Percentiles rank a stretch among this genome's conserved stretches.
Evolutionary conservation across 1,140 invertebrate species (phyloP).

Genomic region (Ceratitis capitata): DNA sequence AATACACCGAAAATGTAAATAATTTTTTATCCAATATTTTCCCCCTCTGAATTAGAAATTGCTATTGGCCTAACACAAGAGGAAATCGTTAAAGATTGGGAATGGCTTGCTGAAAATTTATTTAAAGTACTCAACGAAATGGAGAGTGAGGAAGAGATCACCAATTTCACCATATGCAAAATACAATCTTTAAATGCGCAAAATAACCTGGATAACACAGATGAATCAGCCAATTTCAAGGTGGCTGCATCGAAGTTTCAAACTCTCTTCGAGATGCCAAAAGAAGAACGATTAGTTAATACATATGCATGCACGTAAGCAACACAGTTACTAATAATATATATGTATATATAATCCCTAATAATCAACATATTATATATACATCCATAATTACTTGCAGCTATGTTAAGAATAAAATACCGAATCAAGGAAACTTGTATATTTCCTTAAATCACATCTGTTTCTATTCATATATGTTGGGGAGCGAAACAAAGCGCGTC

Average conservation of each 20-base stretch:
- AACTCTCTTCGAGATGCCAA: conserved; percentile 88
- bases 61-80: conserved; percentile 84
- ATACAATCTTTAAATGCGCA: conserved; percentile 76
- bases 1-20: too few species aligned
- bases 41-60: conserved; percentile 71
- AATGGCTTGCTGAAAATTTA: conserved; percentile 91
- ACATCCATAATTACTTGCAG: conserved; percentile 68
- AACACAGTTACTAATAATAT: conserved; percentile 54
- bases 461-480: conserved; percentile 95
- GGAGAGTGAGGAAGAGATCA: conserved; percentile 93
- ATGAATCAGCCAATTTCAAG: conserved; percentile 61
- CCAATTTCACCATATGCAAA: conserved; percentile 96
- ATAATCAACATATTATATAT: neutral
- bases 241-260: conserved; percentile 77
- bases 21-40: too few species aligned
- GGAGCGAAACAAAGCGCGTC: conserved; percentile 87
- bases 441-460: conserved; percentile 95
- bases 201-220: conserved; percentile 58
- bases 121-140: conserved; percentile 87
- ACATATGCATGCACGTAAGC: conserved; percentile 91
- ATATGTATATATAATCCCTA: neutral
- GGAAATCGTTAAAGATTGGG: conserved; percentile 93
- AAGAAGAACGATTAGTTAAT: conserved; percentile 95
- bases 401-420: conserved; percentile 92
- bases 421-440: conserved; percentile 95